These are phyloP conservation scores for Trididemnum clinides DNA, from an alignment of 23 tunicate species.

Conservation along the genomic window DNA sequence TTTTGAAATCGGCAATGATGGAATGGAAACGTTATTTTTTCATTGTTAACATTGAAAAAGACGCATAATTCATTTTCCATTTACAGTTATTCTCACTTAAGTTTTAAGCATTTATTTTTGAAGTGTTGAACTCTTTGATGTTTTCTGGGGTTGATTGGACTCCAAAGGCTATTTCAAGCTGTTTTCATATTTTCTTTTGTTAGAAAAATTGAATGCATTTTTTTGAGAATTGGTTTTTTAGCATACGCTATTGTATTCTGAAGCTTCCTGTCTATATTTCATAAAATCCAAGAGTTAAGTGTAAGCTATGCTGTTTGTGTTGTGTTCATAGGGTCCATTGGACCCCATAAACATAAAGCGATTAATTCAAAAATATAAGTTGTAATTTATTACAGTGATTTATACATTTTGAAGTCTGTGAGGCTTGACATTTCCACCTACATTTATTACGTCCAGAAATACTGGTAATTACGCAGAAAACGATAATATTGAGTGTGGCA, in stretches of 20 bases:
- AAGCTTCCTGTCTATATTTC: neutral
- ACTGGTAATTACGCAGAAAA: neutral
- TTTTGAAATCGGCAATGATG: too few relatives aligned
- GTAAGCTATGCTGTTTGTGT: neutral
- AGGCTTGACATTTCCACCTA: neutral
- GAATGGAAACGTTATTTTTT: too few relatives aligned
- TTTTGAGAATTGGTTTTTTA: neutral
- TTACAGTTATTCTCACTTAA: too few relatives aligned
- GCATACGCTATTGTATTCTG: neutral
- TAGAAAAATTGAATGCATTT: neutral
- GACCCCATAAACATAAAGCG: neutral
- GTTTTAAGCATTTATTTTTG: too few relatives aligned
- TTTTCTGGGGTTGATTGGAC: neutral
- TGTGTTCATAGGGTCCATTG: neutral
- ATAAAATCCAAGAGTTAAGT: neutral
- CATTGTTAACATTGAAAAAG: too few relatives aligned
- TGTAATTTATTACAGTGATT: neutral
- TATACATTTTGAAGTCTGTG: neutral
- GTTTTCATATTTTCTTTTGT: neutral
- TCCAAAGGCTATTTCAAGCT: neutral
- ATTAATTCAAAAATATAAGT: neutral
- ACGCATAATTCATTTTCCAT: too few relatives aligned
- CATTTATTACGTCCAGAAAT: neutral
- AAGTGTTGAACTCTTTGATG: neutral
- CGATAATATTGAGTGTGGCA: neutral